Evolutionary conservation across 2,797 vertebrate genomes (phyloP), one percentile per base, ranked within the genome.

Genomic region (Myripristis jacobus): DNA sequence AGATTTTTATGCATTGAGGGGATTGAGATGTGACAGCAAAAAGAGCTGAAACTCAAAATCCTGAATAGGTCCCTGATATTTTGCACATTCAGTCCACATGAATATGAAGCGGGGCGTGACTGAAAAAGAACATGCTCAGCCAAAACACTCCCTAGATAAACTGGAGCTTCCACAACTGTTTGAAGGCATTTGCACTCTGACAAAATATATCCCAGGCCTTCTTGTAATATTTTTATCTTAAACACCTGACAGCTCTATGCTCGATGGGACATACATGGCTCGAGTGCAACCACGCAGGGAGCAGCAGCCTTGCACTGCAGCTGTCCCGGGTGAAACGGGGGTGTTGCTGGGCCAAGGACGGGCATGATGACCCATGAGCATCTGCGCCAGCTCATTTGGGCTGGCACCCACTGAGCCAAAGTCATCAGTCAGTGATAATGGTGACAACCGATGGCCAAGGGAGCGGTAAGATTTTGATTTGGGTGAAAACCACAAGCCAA

Each of bases 301-400:
- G 70, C 82, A 82, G 71, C 81, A 88, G 87, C 50, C 52, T 44
- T 29, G 56, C 59, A 31, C 50, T 29, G 85, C 92, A 93, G 91
- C 92, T 93, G 92, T 89, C 89, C 77, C 57, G 66, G 57, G 53
- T 68, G 63, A 79, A n/a, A n/a, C n/a, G 56, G 54, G 80, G 65
- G 67, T 69, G 84, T 81, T 53, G 15, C n/a, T n/a, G 64, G 11
- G 75, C 73, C 77, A 80, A 83, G 70, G 71, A 61, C 55, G 66
- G 75, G 66, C 64, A 82, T 51, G 27, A 58, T 79, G 79, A 81
- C 78, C 71, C 70, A 68, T 0, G 46, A 73, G 74, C 59, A 75
- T 87, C 62, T 82, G 87, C 62, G 84, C 84, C 86, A 73, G 62
- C 81, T 69, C 77, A 55, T 74, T 83, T 54, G 48, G 70, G 11